Evolutionary conservation across 2,888 invertebrate species (phyloP), one percentile per base, ranked within the genome.

Genomic region (Cactoblastis cactorum): DNA sequence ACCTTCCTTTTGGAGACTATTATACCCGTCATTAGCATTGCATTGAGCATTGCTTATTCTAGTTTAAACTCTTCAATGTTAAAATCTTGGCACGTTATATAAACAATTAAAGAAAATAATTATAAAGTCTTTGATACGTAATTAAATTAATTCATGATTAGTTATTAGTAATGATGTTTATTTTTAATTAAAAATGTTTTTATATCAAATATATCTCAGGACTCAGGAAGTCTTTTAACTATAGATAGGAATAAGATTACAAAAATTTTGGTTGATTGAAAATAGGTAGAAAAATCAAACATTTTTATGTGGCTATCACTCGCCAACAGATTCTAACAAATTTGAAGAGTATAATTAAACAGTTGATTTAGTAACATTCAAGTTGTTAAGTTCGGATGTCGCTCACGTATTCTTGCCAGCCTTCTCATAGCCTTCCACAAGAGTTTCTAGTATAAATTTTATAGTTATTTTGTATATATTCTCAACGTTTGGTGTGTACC

Each of bases 401-500:
- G 73, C 71, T 79, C 79, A 83, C 81, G 83, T 79, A 2, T 71
- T 73, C 0, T 71, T 79, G 33, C 80, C 83, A 22, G 79, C 83
- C 49, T 82, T 83, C 66, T 95, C 94, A 82, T 91, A 96, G 50
- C 97, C 97, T 64, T 93, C 93, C 62, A 96, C 91, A 65, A 97
- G 91, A 15, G 96, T 96, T 80, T 96, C 94, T 76, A 97, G 92
- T 63, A 97, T 96, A 80, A 97, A 95, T 80, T 96, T 95, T 76
- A 97, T 97, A 59, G 96, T 95, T 67, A 95, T 93, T 87, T 95
- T 94, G 91, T 97, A 97, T 69, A 97, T 96, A 68, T 93, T 94
- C 75, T 96, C 96, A 60, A 97, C 96, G 83, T 97, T 96, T 56
- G 95, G 95, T 45, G 97, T 96, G 89, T 96, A 97, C 48, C 97